Base-by-base conservation (phyloP, 2,888 invertebrate genomes). In the Folsomia candida region DNA sequence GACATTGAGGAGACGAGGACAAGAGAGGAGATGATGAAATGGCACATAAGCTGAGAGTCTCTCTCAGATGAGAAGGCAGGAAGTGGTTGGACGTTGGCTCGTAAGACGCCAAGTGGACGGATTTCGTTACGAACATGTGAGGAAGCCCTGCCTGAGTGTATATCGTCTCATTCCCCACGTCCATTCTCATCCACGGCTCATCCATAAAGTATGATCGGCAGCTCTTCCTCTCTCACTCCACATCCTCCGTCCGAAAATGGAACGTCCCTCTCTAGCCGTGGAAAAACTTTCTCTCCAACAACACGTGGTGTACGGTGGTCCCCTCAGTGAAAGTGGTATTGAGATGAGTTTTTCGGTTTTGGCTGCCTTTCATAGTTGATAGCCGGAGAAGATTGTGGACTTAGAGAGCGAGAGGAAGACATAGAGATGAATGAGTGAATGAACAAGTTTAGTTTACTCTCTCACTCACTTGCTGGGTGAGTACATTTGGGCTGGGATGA, bases 391-490 rank as follows among this genome's bases (percentile, higher is more conserved):
- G 37, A 37, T 37, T 37, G 37, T 37, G 37, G 37, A 37, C 37
- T 37, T 37, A 14, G 37, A 37, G 37, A 9, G 37, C 6, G 14
- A n/a, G n/a, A n/a, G n/a, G 14, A 37, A 37, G 37, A 37, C 37
- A 67, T 20, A 18, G 67, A 59, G 25, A 22, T 47, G 47, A 60
- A 60, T 60, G 26, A 37, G 37, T 37, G 37, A 37, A 37, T 4
- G 14, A 37, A 37, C 37, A 37, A 37, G 37, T 37, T 37, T 37
- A 4, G n/a, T n/a, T 14, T 4, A 37, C 37, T 4, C 4, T 14
- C 37, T 9, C 37, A 37, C 37, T 37, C 6, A 4, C 37, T 14
- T 37, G 37, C 14, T 14, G n/a, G 37, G 14, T 14, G 14, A 4
- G 37, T 14, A 37, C 37, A 37, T 37, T 9, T 37, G 37, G 37